Base-by-base conservation (phyloP, 2,797 vertebrate species). In the Karalla daura region DNA sequence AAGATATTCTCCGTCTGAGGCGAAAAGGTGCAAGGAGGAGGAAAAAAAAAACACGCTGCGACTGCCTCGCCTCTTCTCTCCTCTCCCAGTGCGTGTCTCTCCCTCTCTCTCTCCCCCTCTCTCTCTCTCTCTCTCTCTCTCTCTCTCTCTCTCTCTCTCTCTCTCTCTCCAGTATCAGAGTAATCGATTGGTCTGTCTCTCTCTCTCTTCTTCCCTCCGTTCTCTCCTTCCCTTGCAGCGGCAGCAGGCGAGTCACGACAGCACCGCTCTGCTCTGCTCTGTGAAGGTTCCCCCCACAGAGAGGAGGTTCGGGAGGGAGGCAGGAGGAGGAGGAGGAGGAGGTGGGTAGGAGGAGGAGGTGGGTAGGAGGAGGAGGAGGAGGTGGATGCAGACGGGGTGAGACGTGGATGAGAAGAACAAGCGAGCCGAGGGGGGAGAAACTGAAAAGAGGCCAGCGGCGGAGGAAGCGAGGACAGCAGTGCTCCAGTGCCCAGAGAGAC, bases 181-280 rank as follows among this genome's bases (percentile, higher is more conserved):
- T n/a, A n/a, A n/a, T n/a, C n/a, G n/a, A n/a, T n/a, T n/a, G n/a
- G n/a, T n/a, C n/a, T n/a, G n/a, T n/a, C n/a, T n/a, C n/a, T n/a
- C n/a, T 46, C 37, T 72, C 74, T 66, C 59, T 43, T 39, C 60
- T 59, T 68, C 64, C 63, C 55, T 53, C 61, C 59, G 61, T 43
- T 81, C 79, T 56, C 69, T 74, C 78, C 52, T 85, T 80, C 70
- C 25, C 66, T 83, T 77, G 83, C 88, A 85, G 83, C 67, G 78
- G 67, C 59, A 78, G 78, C 55, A 49, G 37, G 75, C 68, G 14
- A 87, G 91, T 91, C 87, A 89, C 88, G 81, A 91, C 83, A 59
- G 70, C 44, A 5, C 27, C 30, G 69, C 73, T 58, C 64, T 27
- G 62, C 65, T 44, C 44, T 55, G 17, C 28, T 30, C 36, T 37